These are phyloP conservation scores for Stramonita haemastoma DNA, from an alignment of 2,888 invertebrate genomes.

Conservation along the genomic window DNA sequence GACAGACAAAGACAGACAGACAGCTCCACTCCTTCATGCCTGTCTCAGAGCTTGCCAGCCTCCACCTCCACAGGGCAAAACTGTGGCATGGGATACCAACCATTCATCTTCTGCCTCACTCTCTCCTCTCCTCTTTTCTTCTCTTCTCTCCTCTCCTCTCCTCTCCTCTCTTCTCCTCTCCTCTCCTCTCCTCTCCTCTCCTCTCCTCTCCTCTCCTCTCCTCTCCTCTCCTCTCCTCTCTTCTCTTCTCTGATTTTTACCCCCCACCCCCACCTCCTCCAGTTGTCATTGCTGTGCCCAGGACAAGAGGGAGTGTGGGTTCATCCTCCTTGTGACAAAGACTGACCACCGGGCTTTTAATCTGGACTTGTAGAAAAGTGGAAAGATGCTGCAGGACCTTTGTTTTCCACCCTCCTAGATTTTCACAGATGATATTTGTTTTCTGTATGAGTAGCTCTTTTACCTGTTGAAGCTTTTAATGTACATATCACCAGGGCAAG, in stretches of 20 bases:
- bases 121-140: not conserved
- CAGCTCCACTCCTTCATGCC: not conserved
- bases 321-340: no score
- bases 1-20: no score
- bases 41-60: not conserved
- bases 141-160: not conserved
- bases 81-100: not conserved
- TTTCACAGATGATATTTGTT: not conserved
- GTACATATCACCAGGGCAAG: slow-evolving; percentile 8
- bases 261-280: not conserved
- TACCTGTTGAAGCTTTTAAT: not conserved
- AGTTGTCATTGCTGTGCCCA: no score
- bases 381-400: no score
- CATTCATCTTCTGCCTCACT: no score
- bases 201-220: no score
- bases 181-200: not conserved
- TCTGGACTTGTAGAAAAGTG: no score
- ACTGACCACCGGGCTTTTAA: no score
- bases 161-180: no score
- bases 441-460: not conserved
- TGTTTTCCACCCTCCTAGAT: not conserved
- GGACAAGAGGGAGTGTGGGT: no score
- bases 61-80: not conserved
- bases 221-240: no score
- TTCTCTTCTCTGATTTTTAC: not conserved